Conservation (phyloP, 2,797 vertebrate species). For the Melanotaenia boesemani region DNA sequence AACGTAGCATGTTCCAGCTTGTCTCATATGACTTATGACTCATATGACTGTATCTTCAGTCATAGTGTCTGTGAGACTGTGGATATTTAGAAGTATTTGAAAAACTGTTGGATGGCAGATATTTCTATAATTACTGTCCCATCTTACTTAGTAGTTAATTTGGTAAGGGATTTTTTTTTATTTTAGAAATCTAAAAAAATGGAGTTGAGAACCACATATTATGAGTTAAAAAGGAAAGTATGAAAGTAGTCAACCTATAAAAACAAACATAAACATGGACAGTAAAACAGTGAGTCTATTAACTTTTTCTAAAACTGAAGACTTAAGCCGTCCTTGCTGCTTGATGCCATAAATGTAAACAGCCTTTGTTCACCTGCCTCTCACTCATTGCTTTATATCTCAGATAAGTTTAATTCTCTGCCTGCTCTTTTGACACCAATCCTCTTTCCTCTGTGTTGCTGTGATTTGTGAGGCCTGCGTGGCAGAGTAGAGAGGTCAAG, state of each 20-base stretch:
- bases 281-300: not conserved
- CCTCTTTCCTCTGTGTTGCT: conserved; percentile 22
- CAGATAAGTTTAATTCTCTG: conserved; percentile 7
- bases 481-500: conserved; percentile 32
- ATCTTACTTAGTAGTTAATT: not conserved
- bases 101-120: not conserved
- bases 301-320: not conserved
- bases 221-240: not conserved
- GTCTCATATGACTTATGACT: not conserved
- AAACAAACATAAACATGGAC: not conserved
- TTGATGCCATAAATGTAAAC: not conserved
- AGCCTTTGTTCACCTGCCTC: not conserved
- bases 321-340: not conserved
- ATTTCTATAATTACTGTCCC: not conserved
- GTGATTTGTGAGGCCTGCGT: conserved; percentile 25
- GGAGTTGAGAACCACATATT: not conserved
- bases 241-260: not conserved
- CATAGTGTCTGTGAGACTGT: not conserved
- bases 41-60: not conserved
- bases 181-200: not conserved
- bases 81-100: not conserved
- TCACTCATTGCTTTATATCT: conserved; percentile 6
- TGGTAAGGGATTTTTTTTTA: not conserved
- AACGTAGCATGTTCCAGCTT: not conserved
- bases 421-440: conserved; percentile 11